Base-by-base conservation (phyloP, 2,888 invertebrate genomes). In the Coronaproctus castanopsis region DNA sequence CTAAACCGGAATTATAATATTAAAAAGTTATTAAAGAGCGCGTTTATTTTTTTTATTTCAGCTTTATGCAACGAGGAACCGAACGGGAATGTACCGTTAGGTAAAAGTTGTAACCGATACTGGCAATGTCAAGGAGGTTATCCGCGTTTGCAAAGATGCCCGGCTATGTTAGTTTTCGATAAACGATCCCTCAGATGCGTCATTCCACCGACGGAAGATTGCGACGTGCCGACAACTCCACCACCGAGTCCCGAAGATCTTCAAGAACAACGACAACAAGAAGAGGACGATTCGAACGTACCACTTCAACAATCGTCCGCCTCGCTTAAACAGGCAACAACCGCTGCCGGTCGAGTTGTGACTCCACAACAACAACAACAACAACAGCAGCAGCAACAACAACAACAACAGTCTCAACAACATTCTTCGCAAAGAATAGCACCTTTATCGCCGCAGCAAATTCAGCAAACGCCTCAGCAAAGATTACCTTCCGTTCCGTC, bases 101-200 rank as follows among this genome's bases (percentile, higher is more conserved):
- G 90, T 67, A 90, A 90, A 73, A 90, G 89, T 57, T 91, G 90
- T 78, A 90, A 90, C 75, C 78, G 90, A 18, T 91, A 91, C 75
- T 91, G 91, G 91, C 88, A 89, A 70, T 91, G 91, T 70, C 89
- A 90, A 70, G 90, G 90, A 3, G 91, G 91, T 0, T 91, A 91
- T 73, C 91, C 91, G 3, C 83, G 90, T 60, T 80, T 91, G 3
- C 90, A 90, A 70, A 77, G 90, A 56, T 90, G 90, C 70, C 89
- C 89, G 0, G 89, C 90, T 49, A 89, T 88, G 85, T 73, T 90
- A 69, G 90, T 90, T 10, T 90, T 89, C 74, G 89, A 90, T 74
- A 78, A 80, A 66, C 78, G 85, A 64, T 86, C 88, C 0, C 72
- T 87, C 65, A 77, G 89, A 65, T 90, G 90, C 70, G 87, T 89